Evolutionary conservation across 2,888 invertebrate species (phyloP).

Genomic region (Caenorhabditis panamensis): DNA sequence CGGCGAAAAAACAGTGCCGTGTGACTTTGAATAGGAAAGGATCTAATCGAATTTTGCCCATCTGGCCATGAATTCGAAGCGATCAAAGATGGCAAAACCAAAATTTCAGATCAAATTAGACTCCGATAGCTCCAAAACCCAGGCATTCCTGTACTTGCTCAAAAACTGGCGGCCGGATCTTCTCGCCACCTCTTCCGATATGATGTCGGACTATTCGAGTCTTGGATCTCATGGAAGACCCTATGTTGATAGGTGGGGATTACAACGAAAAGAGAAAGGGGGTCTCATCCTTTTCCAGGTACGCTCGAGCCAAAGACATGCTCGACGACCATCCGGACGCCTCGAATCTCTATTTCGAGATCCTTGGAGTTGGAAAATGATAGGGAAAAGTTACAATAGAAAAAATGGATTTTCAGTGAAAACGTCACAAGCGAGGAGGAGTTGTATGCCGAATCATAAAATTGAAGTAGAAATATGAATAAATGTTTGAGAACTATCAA

Average conservation of each 20-base stretch:
- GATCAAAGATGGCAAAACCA: too few relatives aligned
- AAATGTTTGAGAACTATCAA: conserved; percentile 15
- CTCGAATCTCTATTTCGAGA: conserved; percentile 63
- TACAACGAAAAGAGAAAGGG: background rate
- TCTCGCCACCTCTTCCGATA: conserved; percentile 44
- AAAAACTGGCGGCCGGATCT: conserved; percentile 68
- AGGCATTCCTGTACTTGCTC: conserved; percentile 70
- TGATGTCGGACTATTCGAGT: conserved; percentile 67
- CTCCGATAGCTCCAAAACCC: conserved; percentile 22
- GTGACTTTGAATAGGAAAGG: too few relatives aligned
- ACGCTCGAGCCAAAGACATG: conserved; percentile 65
- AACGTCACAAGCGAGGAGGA: conserved; percentile 63
- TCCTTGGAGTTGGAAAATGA: conserved; percentile 42
- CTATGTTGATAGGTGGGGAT: conserved; percentile 70
- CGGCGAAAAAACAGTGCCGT: too few relatives aligned
- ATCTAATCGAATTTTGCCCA: too few relatives aligned
- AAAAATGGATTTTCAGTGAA: conserved; percentile 61
- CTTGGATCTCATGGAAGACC: conserved; percentile 69
- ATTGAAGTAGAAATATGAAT: background rate
- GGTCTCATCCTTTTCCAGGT: conserved; percentile 41
- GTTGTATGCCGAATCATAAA: conserved; percentile 25
- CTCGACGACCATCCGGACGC: conserved; percentile 41
- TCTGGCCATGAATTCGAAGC: too few relatives aligned
- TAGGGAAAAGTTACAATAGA: too few relatives aligned
- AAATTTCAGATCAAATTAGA: conserved; percentile 60